Evolutionary conservation across 2,113 vertebrate genomes (phyloP).

Genomic region (Hippocampus barbouri): DNA sequence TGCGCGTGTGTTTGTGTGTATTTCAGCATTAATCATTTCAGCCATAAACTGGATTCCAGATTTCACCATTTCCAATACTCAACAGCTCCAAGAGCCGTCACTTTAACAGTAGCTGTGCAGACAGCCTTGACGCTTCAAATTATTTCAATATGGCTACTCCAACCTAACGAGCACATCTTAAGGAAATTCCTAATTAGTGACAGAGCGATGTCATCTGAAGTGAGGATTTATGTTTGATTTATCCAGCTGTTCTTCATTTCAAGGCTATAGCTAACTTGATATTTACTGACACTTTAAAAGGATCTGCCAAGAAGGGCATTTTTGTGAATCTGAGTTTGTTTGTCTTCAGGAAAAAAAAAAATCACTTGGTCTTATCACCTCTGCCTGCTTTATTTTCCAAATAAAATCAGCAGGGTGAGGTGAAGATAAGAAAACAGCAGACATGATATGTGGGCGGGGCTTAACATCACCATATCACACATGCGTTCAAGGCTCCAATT

Average conservation of each 20-base stretch:
- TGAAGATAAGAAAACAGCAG: slow-evolving; percentile 40
- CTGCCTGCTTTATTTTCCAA: slow-evolving; percentile 53
- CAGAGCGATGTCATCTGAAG: slow-evolving; percentile 55
- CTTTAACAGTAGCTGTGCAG: slow-evolving; percentile 67
- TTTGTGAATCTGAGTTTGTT: slow-evolving; percentile 59
- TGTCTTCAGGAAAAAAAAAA: slow-evolving; percentile 46
- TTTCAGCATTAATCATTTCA: slow-evolving; percentile 69
- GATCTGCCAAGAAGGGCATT: slow-evolving; percentile 36
- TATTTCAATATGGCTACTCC: slow-evolving; percentile 68
- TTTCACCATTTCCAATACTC: slow-evolving; percentile 65
- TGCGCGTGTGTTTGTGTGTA: not conserved
- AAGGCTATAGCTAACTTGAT: slow-evolving; percentile 59
- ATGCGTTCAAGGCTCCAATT: slow-evolving; percentile 5
- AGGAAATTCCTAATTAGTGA: slow-evolving; percentile 69
- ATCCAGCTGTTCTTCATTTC: slow-evolving; percentile 62
- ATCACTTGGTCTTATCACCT: slow-evolving; percentile 47
- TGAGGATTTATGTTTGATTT: slow-evolving; percentile 55
- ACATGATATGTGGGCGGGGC: slow-evolving; percentile 38
- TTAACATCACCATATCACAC: slow-evolving; percentile 31
- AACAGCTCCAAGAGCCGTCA: slow-evolving; percentile 58
- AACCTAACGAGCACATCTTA: slow-evolving; percentile 70
- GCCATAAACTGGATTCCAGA: slow-evolving; percentile 74
- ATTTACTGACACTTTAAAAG: slow-evolving; percentile 36
- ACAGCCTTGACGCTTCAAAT: slow-evolving; percentile 66
- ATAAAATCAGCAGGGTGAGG: slow-evolving; percentile 49